Percentiles rank a stretch among this genome's conserved stretches.
Evolutionary conservation across 2,888 invertebrate genomes (phyloP).

Genomic region (Adelognathus sp.): DNA sequence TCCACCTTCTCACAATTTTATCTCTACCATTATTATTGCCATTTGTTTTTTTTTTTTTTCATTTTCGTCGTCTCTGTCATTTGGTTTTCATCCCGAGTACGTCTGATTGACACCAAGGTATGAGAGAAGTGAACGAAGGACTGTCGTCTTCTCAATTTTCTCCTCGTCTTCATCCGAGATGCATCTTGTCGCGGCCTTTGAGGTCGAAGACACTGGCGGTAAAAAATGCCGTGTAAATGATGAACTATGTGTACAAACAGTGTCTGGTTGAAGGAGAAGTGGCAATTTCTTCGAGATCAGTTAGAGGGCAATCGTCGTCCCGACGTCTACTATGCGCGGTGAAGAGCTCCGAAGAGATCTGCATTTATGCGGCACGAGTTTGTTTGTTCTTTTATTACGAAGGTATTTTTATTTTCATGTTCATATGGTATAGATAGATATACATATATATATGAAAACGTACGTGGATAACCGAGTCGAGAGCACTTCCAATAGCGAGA

Average conservation of each 20-base stretch:
- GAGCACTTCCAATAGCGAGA: constrained; percentile 64
- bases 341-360: constrained; percentile 1
- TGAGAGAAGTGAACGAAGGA: not conserved
- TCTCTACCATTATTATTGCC: constrained; percentile 15
- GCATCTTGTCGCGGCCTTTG: constrained; percentile 1
- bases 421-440: constrained; percentile 12
- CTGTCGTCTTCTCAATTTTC: not conserved
- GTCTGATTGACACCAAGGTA: constrained; percentile 34
- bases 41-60: constrained; percentile 37
- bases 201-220: constrained; percentile 24
- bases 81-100: constrained; percentile 21
- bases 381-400: not conserved
- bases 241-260: not conserved
- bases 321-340: constrained; percentile 4
- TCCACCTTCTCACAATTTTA: constrained; percentile 52
- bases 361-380: not conserved
- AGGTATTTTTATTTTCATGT: constrained; percentile 2
- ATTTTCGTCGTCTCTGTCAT: constrained; percentile 5
- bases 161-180: not conserved
- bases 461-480: constrained; percentile 52
- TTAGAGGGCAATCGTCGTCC: constrained; percentile 35
- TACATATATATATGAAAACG: constrained; percentile 20
- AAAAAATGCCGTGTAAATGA: constrained; percentile 1
- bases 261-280: constrained; percentile 27
- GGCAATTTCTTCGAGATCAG: constrained; percentile 38